Percentiles rank a stretch among this genome's conserved stretches.
phyloP scores from a whole-genome alignment of 2,888 invertebrate genomes.

The Ornithoptera alexandrae region DNA sequence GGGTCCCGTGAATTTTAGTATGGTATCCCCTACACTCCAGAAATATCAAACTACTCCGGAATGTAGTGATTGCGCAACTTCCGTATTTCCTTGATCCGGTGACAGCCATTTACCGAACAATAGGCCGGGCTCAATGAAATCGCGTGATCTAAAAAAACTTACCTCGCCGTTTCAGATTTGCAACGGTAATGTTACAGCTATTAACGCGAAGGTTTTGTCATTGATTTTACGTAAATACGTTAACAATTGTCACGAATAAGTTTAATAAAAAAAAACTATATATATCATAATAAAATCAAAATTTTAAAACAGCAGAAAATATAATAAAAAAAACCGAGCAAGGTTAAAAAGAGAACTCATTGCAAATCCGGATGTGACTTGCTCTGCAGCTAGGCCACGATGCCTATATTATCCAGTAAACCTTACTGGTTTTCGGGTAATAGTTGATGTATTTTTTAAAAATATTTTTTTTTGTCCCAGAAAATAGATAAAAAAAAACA shows the following conservation, averaged over 20 bases:
- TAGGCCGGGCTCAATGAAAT: conserved; percentile 40
- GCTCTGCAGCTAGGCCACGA: no score
- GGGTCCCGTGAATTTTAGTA: no score
- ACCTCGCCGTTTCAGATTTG: neutral
- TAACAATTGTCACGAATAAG: neutral
- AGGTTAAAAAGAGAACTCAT: no score
- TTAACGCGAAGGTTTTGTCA: neutral
- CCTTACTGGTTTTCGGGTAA: no score
- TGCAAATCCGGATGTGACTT: no score
- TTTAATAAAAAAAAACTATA: neutral
- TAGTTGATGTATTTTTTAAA: no score
- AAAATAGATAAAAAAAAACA: no score
- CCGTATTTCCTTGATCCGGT: neutral
- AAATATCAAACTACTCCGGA: neutral
- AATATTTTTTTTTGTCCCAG: no score
- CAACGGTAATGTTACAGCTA: neutral
- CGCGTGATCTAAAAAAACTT: conserved; percentile 35
- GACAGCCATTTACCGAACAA: neutral
- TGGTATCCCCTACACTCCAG: no score
- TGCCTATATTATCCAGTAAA: no score
- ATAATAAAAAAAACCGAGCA: no score
- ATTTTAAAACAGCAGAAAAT: no score
- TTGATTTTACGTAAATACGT: neutral
- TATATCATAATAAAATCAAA: neutral
- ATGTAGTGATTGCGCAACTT: neutral